Evolutionary conservation across 30 jellyfish, hydroid and myxozoan species (phyloP), one percentile per base, ranked within the genome.

Genomic region (Euphysa ruthae): DNA sequence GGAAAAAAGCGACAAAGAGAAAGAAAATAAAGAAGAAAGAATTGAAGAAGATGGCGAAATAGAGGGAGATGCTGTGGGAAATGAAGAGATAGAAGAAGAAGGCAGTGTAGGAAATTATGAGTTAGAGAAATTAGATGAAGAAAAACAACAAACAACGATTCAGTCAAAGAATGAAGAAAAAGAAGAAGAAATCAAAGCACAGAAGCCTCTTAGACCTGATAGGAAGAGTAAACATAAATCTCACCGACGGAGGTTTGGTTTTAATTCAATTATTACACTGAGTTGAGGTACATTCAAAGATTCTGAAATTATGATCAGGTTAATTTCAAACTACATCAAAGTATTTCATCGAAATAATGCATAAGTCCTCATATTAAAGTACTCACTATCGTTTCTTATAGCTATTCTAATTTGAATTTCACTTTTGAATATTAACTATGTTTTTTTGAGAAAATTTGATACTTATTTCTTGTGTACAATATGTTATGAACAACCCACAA

Each of bases 41-140:
- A 15, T 15, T 13, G 65, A n/a, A 52, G 65, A 25, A 23, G 74
- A 34, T 29, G 70, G 43, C 28, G 58, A 24, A 21, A 30, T 12
- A 1, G 69, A 26, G 20, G 91, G 15, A 50, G 78, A 35, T 20
- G 90, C 23, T 6, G 42, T 35, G 27, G 92, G 35, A 6, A 63
- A 55, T 19, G 74, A 65, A 43, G 57, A 28, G 6, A 50, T 35
- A 4, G 83, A 55, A 4, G 19, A 50, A 14, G 76, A 18, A n/a
- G n/a, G n/a, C n/a, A n/a, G n/a, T n/a, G n/a, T n/a, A n/a, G 44
- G 69, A 56, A 19, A 27, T 21, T 10, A n/a, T 56, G 15, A 22
- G 25, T 21, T 22, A 18, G 35, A 56, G 69, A 0, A 56, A n/a
- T n/a, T 56, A 44, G 44, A 56, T 56, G 44, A 56, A 16, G 69